Evolutionary conservation across 2,888 invertebrate genomes (phyloP).

Genomic region (Eupithecia centaureata): DNA sequence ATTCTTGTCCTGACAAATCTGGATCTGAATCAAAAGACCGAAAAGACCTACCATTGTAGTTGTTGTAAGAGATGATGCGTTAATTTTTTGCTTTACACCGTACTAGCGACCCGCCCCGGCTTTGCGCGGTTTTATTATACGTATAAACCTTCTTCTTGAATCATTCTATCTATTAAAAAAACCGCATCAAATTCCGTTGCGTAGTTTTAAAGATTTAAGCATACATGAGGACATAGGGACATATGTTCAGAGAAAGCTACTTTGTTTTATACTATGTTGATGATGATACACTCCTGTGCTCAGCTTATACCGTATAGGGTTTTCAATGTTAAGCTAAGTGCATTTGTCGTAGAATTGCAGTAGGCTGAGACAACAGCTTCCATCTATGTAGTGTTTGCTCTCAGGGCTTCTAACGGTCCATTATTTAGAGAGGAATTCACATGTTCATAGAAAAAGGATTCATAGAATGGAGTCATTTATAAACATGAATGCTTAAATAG

Average conservation of each 20-base stretch:
- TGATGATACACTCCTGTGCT: neutral
- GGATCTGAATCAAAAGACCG: neutral
- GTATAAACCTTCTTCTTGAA: too few relatives aligned
- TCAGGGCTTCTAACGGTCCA: neutral
- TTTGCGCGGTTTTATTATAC: too few relatives aligned
- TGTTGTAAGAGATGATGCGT: neutral
- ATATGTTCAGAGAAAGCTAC: too few relatives aligned
- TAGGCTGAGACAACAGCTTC: slow-evolving; percentile 11
- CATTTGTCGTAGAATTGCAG: slow-evolving; percentile 24
- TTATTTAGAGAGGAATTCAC: neutral
- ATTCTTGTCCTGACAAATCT: neutral
- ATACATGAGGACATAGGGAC: too few relatives aligned
- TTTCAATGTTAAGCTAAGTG: slow-evolving; percentile 25
- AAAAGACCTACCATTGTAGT: neutral
- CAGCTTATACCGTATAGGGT: neutral
- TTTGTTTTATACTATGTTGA: too few relatives aligned
- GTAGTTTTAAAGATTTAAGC: too few relatives aligned
- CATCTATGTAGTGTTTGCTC: slow-evolving; percentile 5
- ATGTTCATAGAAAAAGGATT: neutral
- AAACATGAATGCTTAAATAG: neutral
- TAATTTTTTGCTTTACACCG: neutral
- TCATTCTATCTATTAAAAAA: too few relatives aligned
- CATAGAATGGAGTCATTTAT: neutral
- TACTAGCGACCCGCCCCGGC: too few relatives aligned
- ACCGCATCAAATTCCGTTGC: too few relatives aligned